Base-by-base conservation (phyloP, 2,888 invertebrate genomes). In the Eurois occulta region DNA sequence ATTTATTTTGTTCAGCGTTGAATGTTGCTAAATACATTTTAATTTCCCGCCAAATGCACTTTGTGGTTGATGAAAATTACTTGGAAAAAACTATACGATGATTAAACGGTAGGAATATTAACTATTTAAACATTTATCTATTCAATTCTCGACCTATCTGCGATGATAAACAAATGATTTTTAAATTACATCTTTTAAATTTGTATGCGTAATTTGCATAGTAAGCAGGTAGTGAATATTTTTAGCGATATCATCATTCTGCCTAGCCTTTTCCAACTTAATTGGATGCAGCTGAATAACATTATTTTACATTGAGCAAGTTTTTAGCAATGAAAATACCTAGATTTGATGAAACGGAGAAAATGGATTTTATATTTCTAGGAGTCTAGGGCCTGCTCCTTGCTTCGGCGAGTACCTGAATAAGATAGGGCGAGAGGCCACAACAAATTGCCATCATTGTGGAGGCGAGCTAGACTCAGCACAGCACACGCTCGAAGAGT, bases 11-110 rank as follows among this genome's bases (percentile, higher is more conserved):
- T 28, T 62, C 38, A 65, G 24, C 38, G 43, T 21, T 65, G 46
- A 78, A 58, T 65, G 55, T 46, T 66, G 46, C 28, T 77, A 48
- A 58, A 38, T 67, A 58, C 78, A 67, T 58, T 78, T 78, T 77
- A 66, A 77, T 78, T 41, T 58, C 1, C 58, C 32, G n/a, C 3
- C 38, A 8, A n/a, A 41, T 77, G 78, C 77, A 77, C 58, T 77
- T 55, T 18, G 5, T 32, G 32, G 6, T 32, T 48, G 46, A 67
- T 67, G 66, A 66, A 46, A 38, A 48, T 58, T 77, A 78, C 46
- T 66, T 21, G 24, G 65, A 55, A 72, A 72, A 38, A 13, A 38
- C 24, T 38, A 13, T n/a, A 6, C 38, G 38, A 38, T 64, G 24
- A 64, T 38, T 62, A 11, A 18, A 21, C 10, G 21, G 18, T 24